Evolutionary conservation across 2,888 invertebrate genomes (phyloP).

Genomic region (Theodoxus fluviatilis): DNA sequence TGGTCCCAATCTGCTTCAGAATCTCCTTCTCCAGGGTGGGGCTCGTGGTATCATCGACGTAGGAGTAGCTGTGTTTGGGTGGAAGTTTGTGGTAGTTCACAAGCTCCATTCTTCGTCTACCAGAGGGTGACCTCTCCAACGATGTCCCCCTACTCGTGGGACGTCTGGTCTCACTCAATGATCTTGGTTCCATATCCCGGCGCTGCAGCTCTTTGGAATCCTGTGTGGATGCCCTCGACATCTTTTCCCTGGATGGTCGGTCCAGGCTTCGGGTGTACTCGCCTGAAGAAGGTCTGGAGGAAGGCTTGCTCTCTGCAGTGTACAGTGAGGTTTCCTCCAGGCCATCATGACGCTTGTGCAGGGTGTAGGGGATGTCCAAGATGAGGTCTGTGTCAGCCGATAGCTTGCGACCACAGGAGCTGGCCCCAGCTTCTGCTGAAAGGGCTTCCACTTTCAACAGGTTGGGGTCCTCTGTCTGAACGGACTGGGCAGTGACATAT

Average conservation of each 20-base stretch:
- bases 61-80: constrained; percentile 59
- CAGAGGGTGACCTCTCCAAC: constrained; percentile 46
- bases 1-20: constrained; percentile 37
- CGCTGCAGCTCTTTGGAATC: too few species aligned
- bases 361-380: constrained; percentile 62
- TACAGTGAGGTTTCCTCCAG: constrained; percentile 35
- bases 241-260: constrained; percentile 12
- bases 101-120: constrained; percentile 47
- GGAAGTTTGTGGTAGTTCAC: constrained; percentile 56
- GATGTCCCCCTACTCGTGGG: too few species aligned
- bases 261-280: constrained; percentile 12
- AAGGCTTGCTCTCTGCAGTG: too few species aligned
- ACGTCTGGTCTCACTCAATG: too few species aligned
- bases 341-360: constrained; percentile 48
- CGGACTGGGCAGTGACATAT: too few species aligned
- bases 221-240: too few species aligned
- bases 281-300: constrained; percentile 25
- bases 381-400: constrained; percentile 43
- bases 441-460: too few species aligned
- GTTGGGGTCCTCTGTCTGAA: too few species aligned
- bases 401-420: constrained; percentile 7
- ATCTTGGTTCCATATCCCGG: too few species aligned
- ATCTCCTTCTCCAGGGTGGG: constrained; percentile 54
- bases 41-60: constrained; percentile 63
- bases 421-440: constrained; percentile 28